A percentile compares a stretch with the other conserved stretches of the same genome.
Evolutionary conservation across 2,888 invertebrate genomes (phyloP).

Genomic region (Watsonalla binaria): DNA sequence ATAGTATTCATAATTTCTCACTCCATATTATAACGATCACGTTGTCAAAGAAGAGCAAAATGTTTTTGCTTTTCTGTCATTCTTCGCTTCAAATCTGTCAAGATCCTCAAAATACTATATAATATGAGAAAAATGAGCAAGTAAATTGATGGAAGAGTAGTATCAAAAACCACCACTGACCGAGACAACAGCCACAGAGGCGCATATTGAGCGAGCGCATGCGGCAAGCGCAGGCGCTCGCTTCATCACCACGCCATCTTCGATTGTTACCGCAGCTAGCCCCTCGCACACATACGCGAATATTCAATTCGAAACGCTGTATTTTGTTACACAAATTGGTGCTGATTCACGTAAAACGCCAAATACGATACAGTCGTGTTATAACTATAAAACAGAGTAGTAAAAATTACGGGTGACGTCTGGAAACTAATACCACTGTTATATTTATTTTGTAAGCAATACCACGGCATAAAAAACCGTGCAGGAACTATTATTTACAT

Average conservation of each 20-base stretch:
- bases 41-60: too few relatives aligned
- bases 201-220: constrained; percentile 66
- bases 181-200: constrained; percentile 73
- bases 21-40: too few relatives aligned
- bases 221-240: constrained; percentile 46
- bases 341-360: neutral
- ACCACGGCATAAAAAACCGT: too few relatives aligned
- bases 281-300: constrained; percentile 61
- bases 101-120: too few relatives aligned
- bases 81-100: neutral
- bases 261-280: constrained; percentile 29
- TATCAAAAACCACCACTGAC: constrained; percentile 42
- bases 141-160: neutral
- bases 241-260: constrained; percentile 59
- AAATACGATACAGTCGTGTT: neutral
- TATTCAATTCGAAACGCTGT: constrained; percentile 56
- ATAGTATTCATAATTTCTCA: too few relatives aligned
- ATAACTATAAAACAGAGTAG: constrained; percentile 10
- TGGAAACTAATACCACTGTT: constrained; percentile 28
- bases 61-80: neutral
- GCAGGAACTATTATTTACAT: too few relatives aligned
- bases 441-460: too few relatives aligned
- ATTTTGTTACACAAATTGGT: constrained; percentile 40
- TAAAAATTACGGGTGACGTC: constrained; percentile 33
- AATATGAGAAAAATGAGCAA: neutral